Conservation (phyloP, 2,113 vertebrate species). For the Chascanopsetta lugubris region DNA sequence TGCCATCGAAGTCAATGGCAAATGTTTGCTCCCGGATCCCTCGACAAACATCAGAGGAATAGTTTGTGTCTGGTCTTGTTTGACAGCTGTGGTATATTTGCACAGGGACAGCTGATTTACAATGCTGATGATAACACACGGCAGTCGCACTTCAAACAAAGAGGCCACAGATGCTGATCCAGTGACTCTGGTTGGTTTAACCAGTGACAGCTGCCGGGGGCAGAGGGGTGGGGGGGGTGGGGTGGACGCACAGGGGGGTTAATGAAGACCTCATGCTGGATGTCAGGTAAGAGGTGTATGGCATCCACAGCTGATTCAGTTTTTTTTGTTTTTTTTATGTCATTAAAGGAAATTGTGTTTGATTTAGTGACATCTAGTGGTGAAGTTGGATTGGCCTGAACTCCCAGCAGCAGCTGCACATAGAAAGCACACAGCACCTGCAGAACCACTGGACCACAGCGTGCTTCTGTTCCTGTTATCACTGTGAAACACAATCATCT, state of each 20-base stretch:
- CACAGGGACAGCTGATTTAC: slow-evolving; percentile 54
- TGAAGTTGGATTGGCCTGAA: too few relatives aligned
- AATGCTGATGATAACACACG: slow-evolving; percentile 30
- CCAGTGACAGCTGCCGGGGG: slow-evolving; percentile 41
- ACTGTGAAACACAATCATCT: too few relatives aligned
- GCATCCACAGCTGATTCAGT: too few relatives aligned
- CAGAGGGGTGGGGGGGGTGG: too few relatives aligned
- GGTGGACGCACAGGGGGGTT: too few relatives aligned
- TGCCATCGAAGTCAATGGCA: slow-evolving; percentile 16
- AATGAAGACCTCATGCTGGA: slow-evolving; percentile 10
- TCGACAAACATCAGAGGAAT: slow-evolving; percentile 53
- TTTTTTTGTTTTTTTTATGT: too few relatives aligned
- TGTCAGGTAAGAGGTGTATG: slow-evolving; percentile 19
- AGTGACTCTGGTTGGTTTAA: slow-evolving; percentile 25
- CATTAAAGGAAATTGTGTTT: too few relatives aligned
- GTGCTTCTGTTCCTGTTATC: too few relatives aligned
- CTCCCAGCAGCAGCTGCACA: too few relatives aligned
- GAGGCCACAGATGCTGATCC: slow-evolving; percentile 38
- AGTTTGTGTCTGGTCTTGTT: slow-evolving; percentile 33
- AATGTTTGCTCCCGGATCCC: slow-evolving; percentile 53
- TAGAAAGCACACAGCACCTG: too few relatives aligned
- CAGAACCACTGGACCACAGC: too few relatives aligned
- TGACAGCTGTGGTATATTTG: slow-evolving; percentile 58
- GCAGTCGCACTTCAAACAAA: slow-evolving; percentile 45
- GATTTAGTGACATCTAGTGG: too few relatives aligned